Percentiles rank a stretch among this genome's conserved stretches.
phyloP scores from a whole-genome alignment of 2,888 invertebrate genomes.

The Formica aserva region DNA sequence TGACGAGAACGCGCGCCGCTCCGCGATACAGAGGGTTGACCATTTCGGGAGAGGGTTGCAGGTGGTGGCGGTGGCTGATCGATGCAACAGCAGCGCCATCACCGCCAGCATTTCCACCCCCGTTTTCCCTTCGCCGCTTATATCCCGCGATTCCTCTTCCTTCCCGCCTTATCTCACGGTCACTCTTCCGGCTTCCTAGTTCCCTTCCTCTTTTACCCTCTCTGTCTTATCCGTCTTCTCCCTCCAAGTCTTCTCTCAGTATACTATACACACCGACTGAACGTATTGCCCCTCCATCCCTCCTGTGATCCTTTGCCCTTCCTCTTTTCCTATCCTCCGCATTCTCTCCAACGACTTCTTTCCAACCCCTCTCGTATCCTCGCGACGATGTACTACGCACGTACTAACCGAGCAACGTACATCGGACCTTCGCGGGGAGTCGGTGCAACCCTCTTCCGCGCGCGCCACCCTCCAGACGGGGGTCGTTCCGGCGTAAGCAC shows the following conservation, averaged over 20 bases:
- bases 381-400: conserved; percentile 58
- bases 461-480: conserved; percentile 61
- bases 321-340: conserved; percentile 21
- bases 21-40: conserved; percentile 65
- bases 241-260: background rate
- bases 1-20: conserved; percentile 41
- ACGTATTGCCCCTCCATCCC: background rate
- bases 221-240: background rate
- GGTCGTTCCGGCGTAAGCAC: conserved; percentile 67
- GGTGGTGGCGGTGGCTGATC: conserved; percentile 82
- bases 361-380: conserved; percentile 30
- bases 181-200: conserved; percentile 4
- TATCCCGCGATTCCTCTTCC: background rate
- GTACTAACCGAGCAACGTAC: conserved; percentile 73
- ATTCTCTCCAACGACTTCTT: conserved; percentile 35
- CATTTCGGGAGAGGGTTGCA: conserved; percentile 74
- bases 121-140: conserved; percentile 31
- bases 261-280: background rate
- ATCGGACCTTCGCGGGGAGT: conserved; percentile 59
- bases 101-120: conserved; percentile 48
- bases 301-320: conserved; percentile 30
- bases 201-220: background rate
- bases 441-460: conserved; percentile 51
- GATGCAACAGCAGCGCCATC: conserved; percentile 83
- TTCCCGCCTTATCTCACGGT: conserved; percentile 12